These are phyloP conservation scores for Ornithoptera priamus DNA, from an alignment of 2,888 invertebrate genomes.

Conservation along the genomic window DNA sequence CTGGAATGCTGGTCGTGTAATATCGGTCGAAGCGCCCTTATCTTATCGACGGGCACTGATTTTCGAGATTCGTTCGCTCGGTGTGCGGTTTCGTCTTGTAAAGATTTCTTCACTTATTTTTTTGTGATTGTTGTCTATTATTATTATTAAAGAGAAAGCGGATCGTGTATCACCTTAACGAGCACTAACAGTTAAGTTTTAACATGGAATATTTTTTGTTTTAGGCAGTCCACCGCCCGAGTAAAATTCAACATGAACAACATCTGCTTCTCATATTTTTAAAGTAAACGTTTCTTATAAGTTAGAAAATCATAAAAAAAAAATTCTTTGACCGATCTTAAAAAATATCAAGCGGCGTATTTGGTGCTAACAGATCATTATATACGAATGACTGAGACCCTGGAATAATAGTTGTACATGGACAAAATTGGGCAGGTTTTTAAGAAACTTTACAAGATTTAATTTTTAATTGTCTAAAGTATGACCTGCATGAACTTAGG, in stretches of 20 bases:
- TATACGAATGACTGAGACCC: neutral
- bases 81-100: conserved; percentile 69
- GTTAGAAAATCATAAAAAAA: too few relatives aligned
- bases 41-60: conserved; percentile 74
- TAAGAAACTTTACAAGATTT: neutral
- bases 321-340: too few relatives aligned
- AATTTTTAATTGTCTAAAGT: neutral
- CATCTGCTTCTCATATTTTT: too few relatives aligned
- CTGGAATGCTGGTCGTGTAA: conserved; percentile 43
- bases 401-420: neutral
- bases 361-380: too few relatives aligned
- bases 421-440: neutral
- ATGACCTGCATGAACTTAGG: neutral
- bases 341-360: too few relatives aligned
- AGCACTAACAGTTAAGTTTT: conserved; percentile 1
- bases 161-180: conserved; percentile 3
- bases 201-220: too few relatives aligned
- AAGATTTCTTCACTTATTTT: conserved; percentile 28
- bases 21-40: conserved; percentile 53
- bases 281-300: too few relatives aligned
- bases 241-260: too few relatives aligned
- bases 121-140: conserved; percentile 34
- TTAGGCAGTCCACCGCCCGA: too few relatives aligned
- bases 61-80: conserved; percentile 66
- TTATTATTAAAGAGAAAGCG: conserved; percentile 37